Conservation (phyloP, 2,113 vertebrate genomes). For the Caranx ignobilis region DNA sequence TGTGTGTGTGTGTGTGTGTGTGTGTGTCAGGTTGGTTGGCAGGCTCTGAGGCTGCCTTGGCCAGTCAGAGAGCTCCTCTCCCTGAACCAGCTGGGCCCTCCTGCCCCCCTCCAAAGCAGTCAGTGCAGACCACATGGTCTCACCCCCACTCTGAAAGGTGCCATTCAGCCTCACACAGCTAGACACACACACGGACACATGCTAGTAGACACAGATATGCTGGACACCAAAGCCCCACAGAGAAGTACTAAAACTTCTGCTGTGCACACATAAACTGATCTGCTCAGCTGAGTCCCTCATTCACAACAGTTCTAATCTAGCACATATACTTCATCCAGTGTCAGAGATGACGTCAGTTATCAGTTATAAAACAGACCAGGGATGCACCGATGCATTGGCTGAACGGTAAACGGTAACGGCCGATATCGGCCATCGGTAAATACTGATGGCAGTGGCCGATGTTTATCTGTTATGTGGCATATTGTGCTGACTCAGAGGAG, state of each 20-base stretch:
- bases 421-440: too few relatives aligned
- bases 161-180: slow-evolving; percentile 61
- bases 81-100: slow-evolving; percentile 83
- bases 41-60: slow-evolving; percentile 71
- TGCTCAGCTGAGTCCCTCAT: slow-evolving; percentile 13
- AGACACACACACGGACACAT: slow-evolving; percentile 35
- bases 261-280: slow-evolving; percentile 42
- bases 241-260: slow-evolving; percentile 41
- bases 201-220: slow-evolving; percentile 10
- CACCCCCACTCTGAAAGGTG: slow-evolving; percentile 74
- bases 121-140: slow-evolving; percentile 77
- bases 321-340: neutral
- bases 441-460: too few relatives aligned
- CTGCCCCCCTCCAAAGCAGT: slow-evolving; percentile 76
- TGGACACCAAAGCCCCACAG: slow-evolving; percentile 8
- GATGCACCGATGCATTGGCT: too few relatives aligned
- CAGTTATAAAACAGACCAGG: neutral
- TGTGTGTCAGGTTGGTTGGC: slow-evolving; percentile 72
- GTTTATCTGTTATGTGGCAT: too few relatives aligned
- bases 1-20: slow-evolving; percentile 24
- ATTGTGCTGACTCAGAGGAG: too few relatives aligned
- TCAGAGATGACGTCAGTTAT: neutral
- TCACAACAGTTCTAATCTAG: slow-evolving; percentile 17
- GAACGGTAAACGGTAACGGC: too few relatives aligned
- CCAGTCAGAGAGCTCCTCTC: slow-evolving; percentile 77